Evolutionary conservation across 2,113 vertebrate species (phyloP).

Genomic region (Bubalus kerabau): DNA sequence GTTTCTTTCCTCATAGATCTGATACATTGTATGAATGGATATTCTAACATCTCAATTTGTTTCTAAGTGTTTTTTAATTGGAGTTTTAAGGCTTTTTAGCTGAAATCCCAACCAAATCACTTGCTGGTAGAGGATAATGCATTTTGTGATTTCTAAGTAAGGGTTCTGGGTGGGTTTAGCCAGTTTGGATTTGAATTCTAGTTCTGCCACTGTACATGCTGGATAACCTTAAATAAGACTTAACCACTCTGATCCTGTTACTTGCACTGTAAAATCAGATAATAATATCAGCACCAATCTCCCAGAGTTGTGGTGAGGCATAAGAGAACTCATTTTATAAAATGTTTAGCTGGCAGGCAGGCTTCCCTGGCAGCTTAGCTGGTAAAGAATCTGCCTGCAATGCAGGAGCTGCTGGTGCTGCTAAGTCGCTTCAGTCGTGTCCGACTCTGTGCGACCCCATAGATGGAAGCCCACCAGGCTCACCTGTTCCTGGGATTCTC

Average conservation of each 20-base stretch:
- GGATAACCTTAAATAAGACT: not conserved
- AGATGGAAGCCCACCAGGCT: too few species aligned
- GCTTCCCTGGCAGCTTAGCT: not conserved
- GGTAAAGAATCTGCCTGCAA: not conserved
- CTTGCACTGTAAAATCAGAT: not conserved
- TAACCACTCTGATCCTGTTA: not conserved
- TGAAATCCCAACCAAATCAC: not conserved
- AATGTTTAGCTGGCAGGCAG: not conserved
- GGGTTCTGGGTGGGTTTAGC: not conserved
- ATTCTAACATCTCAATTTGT: not conserved
- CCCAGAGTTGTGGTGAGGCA: not conserved
- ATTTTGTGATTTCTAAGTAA: not conserved
- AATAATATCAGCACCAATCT: not conserved
- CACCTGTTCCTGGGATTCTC: too few species aligned
- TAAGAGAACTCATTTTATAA: not conserved
- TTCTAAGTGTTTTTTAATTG: not conserved
- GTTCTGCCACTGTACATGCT: not conserved
- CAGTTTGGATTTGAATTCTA: not conserved
- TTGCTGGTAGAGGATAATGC: not conserved
- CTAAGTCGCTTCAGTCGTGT: too few species aligned
- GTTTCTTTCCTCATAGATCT: not conserved
- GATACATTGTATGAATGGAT: not conserved
- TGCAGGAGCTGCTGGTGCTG: not conserved
- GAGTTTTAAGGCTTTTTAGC: not conserved
- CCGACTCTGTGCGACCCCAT: too few species aligned